phyloP scores from a whole-genome alignment of 2,113 vertebrate genomes.

The Callopanchax toddi region DNA sequence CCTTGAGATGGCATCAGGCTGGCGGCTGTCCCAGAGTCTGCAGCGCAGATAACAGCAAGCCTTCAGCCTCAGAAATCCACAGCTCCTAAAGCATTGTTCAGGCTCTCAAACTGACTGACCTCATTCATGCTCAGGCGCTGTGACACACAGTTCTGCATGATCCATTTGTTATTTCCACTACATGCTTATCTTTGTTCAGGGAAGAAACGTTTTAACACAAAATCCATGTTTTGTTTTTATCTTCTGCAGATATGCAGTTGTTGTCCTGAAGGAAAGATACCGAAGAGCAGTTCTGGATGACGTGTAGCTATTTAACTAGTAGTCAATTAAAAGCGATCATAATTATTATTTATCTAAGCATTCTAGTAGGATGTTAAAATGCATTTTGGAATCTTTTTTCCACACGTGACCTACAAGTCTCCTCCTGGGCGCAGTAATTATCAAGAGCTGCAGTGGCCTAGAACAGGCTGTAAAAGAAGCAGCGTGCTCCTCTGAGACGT shows the following conservation, averaged over 20 bases:
- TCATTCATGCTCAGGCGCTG: background rate
- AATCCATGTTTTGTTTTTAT: background rate
- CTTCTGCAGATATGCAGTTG: background rate
- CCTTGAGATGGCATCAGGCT: slow-evolving; percentile 64
- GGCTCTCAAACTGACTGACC: slow-evolving; percentile 41
- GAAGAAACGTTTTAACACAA: background rate
- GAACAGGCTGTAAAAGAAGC: slow-evolving; percentile 28
- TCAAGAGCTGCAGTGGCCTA: background rate
- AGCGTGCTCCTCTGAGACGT: background rate
- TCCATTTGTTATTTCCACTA: background rate
- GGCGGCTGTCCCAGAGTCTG: slow-evolving; percentile 60
- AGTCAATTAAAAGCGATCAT: too few relatives aligned
- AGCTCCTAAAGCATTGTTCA: slow-evolving; percentile 37
- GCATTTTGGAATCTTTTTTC: slow-evolving; percentile 13
- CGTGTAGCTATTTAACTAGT: too few relatives aligned
- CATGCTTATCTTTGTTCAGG: background rate
- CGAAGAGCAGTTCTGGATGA: background rate
- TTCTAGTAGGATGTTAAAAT: slow-evolving; percentile 16
- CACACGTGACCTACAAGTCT: slow-evolving; percentile 27
- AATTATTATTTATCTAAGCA: too few relatives aligned
- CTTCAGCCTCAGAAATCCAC: slow-evolving; percentile 42
- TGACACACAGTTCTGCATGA: background rate
- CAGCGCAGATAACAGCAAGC: slow-evolving; percentile 61
- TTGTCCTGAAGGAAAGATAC: background rate
- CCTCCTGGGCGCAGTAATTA: slow-evolving; percentile 24